A percentile compares a stretch with the other conserved stretches of the same genome.
Conservation (phyloP, 2,888 invertebrate genomes). For the Ctena decussata region DNA sequence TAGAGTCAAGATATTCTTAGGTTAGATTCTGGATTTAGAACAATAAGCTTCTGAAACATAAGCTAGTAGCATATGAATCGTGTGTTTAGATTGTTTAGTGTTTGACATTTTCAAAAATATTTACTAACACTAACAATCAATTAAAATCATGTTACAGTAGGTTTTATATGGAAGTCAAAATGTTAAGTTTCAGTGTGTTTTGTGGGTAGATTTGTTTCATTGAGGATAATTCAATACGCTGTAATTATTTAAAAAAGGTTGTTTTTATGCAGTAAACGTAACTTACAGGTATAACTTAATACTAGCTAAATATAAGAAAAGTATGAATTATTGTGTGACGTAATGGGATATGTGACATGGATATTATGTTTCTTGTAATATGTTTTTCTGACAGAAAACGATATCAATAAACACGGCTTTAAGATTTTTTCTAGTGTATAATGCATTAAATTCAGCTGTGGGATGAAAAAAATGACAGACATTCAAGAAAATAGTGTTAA, state of each 20-base stretch:
- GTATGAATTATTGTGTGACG: not conserved
- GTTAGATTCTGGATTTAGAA: too few species aligned
- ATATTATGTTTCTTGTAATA: slow-evolving; percentile 1
- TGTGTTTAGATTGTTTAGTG: not conserved
- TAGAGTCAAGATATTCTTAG: too few species aligned
- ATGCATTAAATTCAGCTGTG: too few species aligned
- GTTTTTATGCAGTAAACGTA: not conserved
- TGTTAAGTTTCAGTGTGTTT: not conserved
- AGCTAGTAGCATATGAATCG: too few species aligned
- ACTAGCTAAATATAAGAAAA: not conserved
- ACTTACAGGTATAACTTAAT: too few species aligned
- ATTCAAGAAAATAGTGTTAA: too few species aligned
- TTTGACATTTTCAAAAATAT: not conserved
- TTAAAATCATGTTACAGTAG: not conserved
- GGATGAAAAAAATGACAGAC: too few species aligned
- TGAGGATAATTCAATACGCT: too few species aligned
- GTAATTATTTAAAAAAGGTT: too few species aligned
- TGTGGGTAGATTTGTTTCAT: too few species aligned
- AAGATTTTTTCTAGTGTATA: too few species aligned
- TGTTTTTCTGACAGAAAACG: not conserved
- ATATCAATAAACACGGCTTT: not conserved
- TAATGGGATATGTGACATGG: not conserved
- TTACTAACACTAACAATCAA: not conserved
- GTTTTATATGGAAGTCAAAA: not conserved
- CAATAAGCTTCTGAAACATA: too few species aligned